Base-by-base conservation (phyloP, 2,888 invertebrate species). In the Epinotia bilunana region DNA sequence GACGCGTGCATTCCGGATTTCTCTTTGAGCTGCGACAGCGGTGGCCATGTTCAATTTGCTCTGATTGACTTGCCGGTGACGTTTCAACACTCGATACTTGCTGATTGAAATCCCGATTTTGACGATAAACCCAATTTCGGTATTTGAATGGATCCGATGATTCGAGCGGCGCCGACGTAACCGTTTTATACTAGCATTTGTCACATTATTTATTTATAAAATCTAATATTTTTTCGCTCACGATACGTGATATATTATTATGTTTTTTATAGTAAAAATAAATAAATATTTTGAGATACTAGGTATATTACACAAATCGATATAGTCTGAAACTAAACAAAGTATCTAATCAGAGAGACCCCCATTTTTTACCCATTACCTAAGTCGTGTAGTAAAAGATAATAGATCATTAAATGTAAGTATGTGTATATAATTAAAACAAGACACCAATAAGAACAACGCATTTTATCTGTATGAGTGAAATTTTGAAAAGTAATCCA, bases 71-170 rank as follows among this genome's bases (percentile, higher is more conserved):
- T 84, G 85, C 86, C 87, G 84, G 84, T 81, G 82, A 83, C 84
- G 84, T 84, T 68, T 85, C 87, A 83, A 83, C 87, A 84, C 81
- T 82, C 84, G 86, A 84, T 76, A 86, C 86, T 86, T 83, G 84
- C 83, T 87, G 89, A 89, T 88, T 89, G 88, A 89, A 88, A 88
- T 87, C 87, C 84, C 84, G 85, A 86, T 87, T 88, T 84, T 84
- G 77, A 80, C 83, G 85, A 86, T 86, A 88, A 89, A 90, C 84
- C 86, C 88, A 83, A 89, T 90, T 89, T 87, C 55, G 84, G 84
- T 83, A 80, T 83, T 84, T 78, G 78, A 81, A 79, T 77, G 78
- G 79, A 79, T 78, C 62, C 61, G 65, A 73, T 61, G 74, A 74
- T 62, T 64, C 65, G 64, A 43, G 65, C 75, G 65, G 49, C 61